Evolutionary conservation across 1,140 invertebrate genomes (phyloP).

Genomic region (Papilio glaucus): DNA sequence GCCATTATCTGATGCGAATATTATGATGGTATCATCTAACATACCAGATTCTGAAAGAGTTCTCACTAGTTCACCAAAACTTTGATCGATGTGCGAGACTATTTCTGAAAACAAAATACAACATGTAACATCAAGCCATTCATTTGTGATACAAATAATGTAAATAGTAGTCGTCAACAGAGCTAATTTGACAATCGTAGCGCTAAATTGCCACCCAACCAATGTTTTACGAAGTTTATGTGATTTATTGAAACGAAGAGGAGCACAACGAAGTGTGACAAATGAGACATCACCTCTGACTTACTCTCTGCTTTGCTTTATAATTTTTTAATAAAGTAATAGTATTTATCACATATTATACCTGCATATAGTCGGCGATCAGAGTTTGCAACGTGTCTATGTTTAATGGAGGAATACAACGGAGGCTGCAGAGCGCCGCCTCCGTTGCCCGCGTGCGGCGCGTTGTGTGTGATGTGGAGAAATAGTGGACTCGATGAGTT

Average conservation of each 20-base stretch:
- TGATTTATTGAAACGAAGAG: too few species aligned
- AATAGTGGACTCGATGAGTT: constrained; percentile 65
- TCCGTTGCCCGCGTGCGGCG: constrained; percentile 69
- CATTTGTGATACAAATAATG: neutral
- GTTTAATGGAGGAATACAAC: constrained; percentile 50
- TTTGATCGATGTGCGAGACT: constrained; percentile 84
- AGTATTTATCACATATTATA: constrained; percentile 38
- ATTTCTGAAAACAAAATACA: constrained; percentile 61
- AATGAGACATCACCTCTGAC: too few species aligned
- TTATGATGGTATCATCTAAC: constrained; percentile 89
- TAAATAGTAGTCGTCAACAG: too few species aligned
- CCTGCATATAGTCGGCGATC: constrained; percentile 71
- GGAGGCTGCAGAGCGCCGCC: constrained; percentile 66
- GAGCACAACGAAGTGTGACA: too few species aligned
- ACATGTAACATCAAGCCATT: neutral
- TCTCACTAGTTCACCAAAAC: constrained; percentile 89
- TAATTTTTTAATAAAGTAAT: too few species aligned
- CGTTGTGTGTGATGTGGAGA: constrained; percentile 67
- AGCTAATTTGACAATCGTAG: too few species aligned
- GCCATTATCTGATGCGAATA: constrained; percentile 93
- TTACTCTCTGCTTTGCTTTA: too few species aligned
- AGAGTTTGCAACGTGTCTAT: constrained; percentile 68
- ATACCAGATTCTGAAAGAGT: constrained; percentile 87
- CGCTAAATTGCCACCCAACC: too few species aligned
- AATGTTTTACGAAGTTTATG: too few species aligned